phyloP scores from a whole-genome alignment of 1,140 invertebrate species.

The Atta cephalotes region DNA sequence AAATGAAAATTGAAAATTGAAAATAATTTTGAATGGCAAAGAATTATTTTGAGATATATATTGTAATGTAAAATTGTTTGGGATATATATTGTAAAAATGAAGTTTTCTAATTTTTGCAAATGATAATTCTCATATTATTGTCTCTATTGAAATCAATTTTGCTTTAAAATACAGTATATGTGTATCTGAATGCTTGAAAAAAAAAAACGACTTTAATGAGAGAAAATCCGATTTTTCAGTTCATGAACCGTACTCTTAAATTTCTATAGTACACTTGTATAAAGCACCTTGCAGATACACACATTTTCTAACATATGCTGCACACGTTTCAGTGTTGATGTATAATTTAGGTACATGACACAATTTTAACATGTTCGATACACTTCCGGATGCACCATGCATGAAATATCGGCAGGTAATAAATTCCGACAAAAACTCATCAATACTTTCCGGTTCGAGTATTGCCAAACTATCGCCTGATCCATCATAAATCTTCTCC shows the following conservation, averaged over 20 bases:
- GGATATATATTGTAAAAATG: not conserved
- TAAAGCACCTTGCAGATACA: not conserved
- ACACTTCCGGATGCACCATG: slow-evolving; percentile 8
- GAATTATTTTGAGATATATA: not conserved
- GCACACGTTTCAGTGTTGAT: not conserved
- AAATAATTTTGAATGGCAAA: not conserved
- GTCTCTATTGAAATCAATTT: not conserved
- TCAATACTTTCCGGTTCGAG: not conserved
- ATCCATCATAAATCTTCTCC: not conserved
- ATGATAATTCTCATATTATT: not conserved
- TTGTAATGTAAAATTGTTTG: not conserved
- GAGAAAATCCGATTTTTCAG: not conserved
- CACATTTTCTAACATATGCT: too few species aligned
- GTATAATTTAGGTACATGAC: slow-evolving; percentile 5
- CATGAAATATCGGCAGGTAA: slow-evolving; percentile 31
- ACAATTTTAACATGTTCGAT: slow-evolving; percentile 7
- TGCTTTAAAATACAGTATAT: not conserved
- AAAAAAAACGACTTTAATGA: not conserved
- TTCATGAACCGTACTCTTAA: not conserved
- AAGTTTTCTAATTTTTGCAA: slow-evolving; percentile 4
- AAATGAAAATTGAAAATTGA: not conserved
- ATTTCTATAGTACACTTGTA: not conserved
- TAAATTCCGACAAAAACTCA: slow-evolving; percentile 26
- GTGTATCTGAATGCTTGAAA: not conserved
- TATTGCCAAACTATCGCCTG: not conserved